Conservation (phyloP, 2,797 vertebrate genomes). For the Catostomus latipinnis region DNA sequence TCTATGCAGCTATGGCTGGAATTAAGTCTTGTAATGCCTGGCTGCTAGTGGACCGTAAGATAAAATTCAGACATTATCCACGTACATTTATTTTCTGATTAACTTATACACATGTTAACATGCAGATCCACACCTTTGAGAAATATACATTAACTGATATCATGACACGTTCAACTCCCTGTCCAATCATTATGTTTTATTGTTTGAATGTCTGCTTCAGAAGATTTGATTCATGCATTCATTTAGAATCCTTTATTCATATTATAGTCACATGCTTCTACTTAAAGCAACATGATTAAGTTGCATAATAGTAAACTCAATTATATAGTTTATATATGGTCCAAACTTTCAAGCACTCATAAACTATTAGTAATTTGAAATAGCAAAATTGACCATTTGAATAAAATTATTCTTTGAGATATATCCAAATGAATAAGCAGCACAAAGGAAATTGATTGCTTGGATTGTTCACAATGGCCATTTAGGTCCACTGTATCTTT, state of each 20-base stretch:
- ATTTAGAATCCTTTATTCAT: background rate
- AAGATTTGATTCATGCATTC: background rate
- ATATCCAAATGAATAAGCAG: background rate
- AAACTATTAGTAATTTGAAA: background rate
- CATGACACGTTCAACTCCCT: background rate
- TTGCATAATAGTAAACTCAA: background rate
- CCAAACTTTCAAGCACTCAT: background rate
- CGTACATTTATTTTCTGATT: background rate
- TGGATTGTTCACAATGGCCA: background rate
- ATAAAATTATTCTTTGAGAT: background rate
- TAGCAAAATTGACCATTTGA: background rate
- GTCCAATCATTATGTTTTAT: background rate
- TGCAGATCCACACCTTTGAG: background rate
- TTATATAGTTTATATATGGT: background rate
- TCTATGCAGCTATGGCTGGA: conserved; percentile 81
- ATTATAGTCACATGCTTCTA: background rate
- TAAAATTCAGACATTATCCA: conserved; percentile 1
- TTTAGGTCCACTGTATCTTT: background rate
- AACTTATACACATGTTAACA: background rate
- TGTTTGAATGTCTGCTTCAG: background rate
- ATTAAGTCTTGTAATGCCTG: conserved; percentile 83
- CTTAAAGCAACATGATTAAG: background rate
- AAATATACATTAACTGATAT: background rate
- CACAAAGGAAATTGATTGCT: conserved; percentile 3
- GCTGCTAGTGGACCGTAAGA: conserved; percentile 86